These are phyloP conservation scores for Drosophila punjabiensis DNA, from an alignment of 1,140 invertebrate species.

Conservation along the genomic window DNA sequence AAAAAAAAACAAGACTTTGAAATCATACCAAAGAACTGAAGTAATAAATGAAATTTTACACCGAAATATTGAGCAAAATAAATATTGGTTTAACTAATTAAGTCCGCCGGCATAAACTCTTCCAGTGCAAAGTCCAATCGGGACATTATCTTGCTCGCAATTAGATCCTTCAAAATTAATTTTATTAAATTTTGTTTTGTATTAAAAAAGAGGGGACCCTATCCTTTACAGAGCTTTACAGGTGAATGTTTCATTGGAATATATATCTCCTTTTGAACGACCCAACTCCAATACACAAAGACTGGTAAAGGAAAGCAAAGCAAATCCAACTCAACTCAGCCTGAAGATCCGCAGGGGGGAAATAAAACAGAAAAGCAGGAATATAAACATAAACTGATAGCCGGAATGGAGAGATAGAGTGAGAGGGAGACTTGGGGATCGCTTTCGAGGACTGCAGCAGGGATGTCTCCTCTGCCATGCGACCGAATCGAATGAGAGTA, in stretches of 20 bases:
- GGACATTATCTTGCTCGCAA: too few relatives aligned
- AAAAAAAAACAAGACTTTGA: not conserved
- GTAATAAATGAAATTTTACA: not conserved
- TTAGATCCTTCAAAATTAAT: too few relatives aligned
- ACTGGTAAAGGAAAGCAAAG: slow-evolving; percentile 25
- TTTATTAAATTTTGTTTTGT: too few relatives aligned
- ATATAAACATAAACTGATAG: not conserved
- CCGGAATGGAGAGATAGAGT: slow-evolving; percentile 2
- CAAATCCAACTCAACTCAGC: slow-evolving; percentile 28
- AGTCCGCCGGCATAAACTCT: not conserved
- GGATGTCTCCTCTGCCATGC: slow-evolving; percentile 34
- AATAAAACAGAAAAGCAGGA: not conserved
- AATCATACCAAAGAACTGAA: not conserved
- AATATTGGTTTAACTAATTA: not conserved
- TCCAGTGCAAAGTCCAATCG: not conserved
- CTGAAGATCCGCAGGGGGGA: not conserved
- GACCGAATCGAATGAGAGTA: slow-evolving; percentile 15
- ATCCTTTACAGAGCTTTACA: too few relatives aligned
- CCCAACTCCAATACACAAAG: not conserved
- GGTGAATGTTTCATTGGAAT: not conserved
- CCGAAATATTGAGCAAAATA: not conserved
- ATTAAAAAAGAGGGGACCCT: too few relatives aligned
- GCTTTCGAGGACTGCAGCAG: slow-evolving; percentile 34
- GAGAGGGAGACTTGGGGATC: not conserved
- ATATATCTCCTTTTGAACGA: not conserved